Evolutionary conservation across 2,113 vertebrate genomes (phyloP), one percentile per base, ranked within the genome.

Genomic region (Pelecanus crispus): DNA sequence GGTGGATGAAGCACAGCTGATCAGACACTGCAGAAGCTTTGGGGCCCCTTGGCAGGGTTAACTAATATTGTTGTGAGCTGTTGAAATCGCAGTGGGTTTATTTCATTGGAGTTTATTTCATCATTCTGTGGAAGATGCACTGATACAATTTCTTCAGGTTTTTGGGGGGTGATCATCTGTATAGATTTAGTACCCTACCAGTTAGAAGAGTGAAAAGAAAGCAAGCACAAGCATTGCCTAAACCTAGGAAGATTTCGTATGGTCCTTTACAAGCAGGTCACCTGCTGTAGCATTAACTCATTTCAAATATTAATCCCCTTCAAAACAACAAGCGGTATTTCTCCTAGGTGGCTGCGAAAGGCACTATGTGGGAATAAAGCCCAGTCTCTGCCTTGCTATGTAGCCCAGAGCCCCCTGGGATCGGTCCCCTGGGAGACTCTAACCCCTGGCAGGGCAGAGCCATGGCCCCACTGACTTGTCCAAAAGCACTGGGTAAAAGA

Each of bases 371-470:
- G 34, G 17, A n/a, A 58, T 26, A 88, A 20, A 20, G 9, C 11
- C 25, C 42, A 22, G 0, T 3, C 25, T 63, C 20, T 63, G 42
- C 18, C 17, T 49, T 36, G 17, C 25, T 63, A 6, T 1, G 2
- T 61, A 62, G 47, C 47, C 47, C 28, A 24, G 40, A 38, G 34
- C 19, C 26, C 50, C 19, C 20, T 42, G 34, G 61, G n/a, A 34
- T 49, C 22, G 15, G 36, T 18, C 5, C 32, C 12, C 8, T 24
- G 11, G 50, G 49, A 73, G 31, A 52, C 47, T 38, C 13, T 29
- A 29, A 13, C 4, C 20, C 17, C 17, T 3, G 2, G 15, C 0
- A 1, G 31, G 31, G 31, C 38, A 42, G 32, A 67, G 17, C 45
- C 1, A 2, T 68, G 24, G 55, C 38, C 34, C 38, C 3, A 11